These are phyloP conservation scores for Alectura lathami DNA, from an alignment of 2,113 vertebrate species.

Conservation along the genomic window DNA sequence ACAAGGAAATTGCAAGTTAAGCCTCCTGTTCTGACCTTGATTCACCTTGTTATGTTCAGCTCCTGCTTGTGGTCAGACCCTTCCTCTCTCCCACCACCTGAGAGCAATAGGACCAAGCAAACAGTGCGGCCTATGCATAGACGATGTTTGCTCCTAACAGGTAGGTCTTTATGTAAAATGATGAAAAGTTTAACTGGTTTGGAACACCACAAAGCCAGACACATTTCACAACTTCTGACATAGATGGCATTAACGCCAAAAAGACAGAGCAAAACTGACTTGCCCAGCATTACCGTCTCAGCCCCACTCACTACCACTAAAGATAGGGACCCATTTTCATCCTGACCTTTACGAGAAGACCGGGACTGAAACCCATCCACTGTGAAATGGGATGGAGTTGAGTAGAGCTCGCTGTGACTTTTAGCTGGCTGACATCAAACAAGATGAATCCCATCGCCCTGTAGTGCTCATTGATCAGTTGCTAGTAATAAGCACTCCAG, in stretches of 20 bases:
- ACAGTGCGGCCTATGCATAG: not conserved
- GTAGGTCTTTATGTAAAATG: not conserved
- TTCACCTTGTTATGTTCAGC: constrained; percentile 57
- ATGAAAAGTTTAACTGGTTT: not conserved
- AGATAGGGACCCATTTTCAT: not conserved
- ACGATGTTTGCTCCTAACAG: not conserved
- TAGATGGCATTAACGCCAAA: not conserved
- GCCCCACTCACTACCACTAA: not conserved
- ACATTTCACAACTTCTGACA: not conserved
- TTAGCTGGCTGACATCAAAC: not conserved
- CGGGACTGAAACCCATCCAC: not conserved
- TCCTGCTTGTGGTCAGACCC: not conserved
- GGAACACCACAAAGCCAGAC: not conserved
- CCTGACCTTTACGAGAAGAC: not conserved
- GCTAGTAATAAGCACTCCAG: not conserved
- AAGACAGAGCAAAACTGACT: not conserved
- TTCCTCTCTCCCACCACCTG: not conserved
- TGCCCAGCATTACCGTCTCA: too few relatives aligned
- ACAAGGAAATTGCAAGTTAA: constrained; percentile 68
- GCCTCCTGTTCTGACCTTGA: constrained; percentile 34
- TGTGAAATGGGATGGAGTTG: not conserved
- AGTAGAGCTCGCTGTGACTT: not conserved
- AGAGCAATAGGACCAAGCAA: not conserved
- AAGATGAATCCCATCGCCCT: not conserved
- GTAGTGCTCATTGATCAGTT: not conserved